Evolutionary conservation across 2,888 invertebrate species (phyloP).

Genomic region (Steinernema scapterisci): DNA sequence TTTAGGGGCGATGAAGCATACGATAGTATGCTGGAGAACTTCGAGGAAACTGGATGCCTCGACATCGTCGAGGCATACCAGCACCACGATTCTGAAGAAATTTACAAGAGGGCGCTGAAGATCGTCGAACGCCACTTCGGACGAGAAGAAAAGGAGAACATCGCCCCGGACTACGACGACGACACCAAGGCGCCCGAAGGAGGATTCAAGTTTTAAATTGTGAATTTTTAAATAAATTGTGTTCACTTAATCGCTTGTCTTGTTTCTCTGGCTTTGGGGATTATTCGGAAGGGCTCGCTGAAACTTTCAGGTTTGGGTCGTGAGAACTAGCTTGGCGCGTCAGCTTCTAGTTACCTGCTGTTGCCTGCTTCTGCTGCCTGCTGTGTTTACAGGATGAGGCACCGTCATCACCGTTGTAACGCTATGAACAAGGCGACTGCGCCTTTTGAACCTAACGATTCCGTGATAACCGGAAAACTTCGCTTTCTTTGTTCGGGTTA

Average conservation of each 20-base stretch:
- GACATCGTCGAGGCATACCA: slow-evolving; percentile 72
- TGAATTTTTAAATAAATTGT: neutral
- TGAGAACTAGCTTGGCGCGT: too few species aligned
- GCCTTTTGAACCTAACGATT: too few species aligned
- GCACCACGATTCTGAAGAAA: slow-evolving; percentile 70
- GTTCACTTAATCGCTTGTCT: neutral
- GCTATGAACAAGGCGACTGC: too few species aligned
- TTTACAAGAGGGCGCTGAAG: slow-evolving; percentile 69
- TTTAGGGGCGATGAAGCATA: neutral
- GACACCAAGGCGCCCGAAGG: neutral
- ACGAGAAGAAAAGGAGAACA: slow-evolving; percentile 51
- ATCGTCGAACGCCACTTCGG: slow-evolving; percentile 71
- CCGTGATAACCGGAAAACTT: too few species aligned
- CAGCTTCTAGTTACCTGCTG: too few species aligned
- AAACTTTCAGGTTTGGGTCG: too few species aligned
- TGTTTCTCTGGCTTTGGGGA: neutral
- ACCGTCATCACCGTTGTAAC: too few species aligned
- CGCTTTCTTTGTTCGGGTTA: too few species aligned
- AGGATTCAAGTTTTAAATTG: slow-evolving; percentile 4
- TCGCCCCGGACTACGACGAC: neutral
- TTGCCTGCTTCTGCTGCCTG: too few species aligned
- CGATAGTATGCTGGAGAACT: neutral
- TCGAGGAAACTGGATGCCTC: slow-evolving; percentile 82
- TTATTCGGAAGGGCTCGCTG: too few species aligned
- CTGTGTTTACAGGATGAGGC: too few species aligned